These are phyloP conservation scores for Ophioninae sp. DNA, from an alignment of 2,888 invertebrate species.

Conservation along the genomic window DNA sequence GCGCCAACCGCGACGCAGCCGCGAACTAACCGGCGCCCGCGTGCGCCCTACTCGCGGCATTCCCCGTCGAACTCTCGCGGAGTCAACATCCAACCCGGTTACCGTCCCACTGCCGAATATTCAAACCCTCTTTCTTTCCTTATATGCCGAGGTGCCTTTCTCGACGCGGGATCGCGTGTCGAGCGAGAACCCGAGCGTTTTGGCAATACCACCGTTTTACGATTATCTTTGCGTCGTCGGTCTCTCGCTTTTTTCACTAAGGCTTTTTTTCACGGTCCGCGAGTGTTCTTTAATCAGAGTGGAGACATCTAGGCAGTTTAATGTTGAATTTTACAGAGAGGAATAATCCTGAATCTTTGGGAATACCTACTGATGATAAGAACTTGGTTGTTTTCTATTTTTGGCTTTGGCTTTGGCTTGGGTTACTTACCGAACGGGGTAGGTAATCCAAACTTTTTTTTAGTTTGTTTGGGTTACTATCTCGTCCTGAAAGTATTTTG, in stretches of 20 bases:
- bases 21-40: not conserved
- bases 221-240: not conserved
- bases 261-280: conserved; percentile 6
- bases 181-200: not conserved
- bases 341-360: no score
- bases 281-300: not conserved
- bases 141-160: not conserved
- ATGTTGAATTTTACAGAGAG: no score
- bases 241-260: conserved; percentile 6
- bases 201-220: not conserved
- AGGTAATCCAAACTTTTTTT: no score
- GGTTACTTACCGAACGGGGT: no score
- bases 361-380: no score
- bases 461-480: no score
- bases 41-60: not conserved
- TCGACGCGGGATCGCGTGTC: not conserved
- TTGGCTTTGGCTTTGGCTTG: no score
- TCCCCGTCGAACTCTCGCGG: not conserved
- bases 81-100: not conserved
- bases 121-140: not conserved
- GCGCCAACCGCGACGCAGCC: not conserved
- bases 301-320: not conserved
- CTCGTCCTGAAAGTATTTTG: no score
- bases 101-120: not conserved
- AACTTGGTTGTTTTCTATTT: no score